A percentile compares a stretch with the other conserved stretches of the same genome.
These are phyloP conservation scores for Melanargia galathea DNA, from an alignment of 2,888 invertebrate species.

Conservation along the genomic window DNA sequence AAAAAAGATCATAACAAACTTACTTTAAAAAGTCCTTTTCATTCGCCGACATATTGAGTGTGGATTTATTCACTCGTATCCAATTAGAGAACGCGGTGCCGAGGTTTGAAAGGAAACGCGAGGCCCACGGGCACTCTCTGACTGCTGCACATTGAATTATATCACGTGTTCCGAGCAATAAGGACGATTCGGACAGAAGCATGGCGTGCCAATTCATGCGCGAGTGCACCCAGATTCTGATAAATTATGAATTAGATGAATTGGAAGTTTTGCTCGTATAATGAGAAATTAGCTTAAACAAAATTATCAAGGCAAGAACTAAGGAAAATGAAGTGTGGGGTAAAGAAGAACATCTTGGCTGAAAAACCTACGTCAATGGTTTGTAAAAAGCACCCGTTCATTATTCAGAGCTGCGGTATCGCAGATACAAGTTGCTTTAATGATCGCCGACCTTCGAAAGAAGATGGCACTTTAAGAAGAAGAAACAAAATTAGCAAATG, in stretches of 20 bases:
- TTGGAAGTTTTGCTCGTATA: background rate
- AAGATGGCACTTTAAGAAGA: no score
- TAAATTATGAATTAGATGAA: constrained; percentile 11
- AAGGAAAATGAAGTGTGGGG: no score
- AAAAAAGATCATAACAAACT: background rate
- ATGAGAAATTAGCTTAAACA: no score
- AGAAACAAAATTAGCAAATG: no score
- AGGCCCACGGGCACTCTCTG: constrained; percentile 66
- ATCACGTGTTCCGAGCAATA: constrained; percentile 62
- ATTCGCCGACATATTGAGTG: constrained; percentile 32
- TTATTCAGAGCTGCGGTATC: no score
- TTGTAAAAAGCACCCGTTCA: no score
- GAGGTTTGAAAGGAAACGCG: constrained; percentile 56
- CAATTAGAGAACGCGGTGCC: constrained; percentile 60
- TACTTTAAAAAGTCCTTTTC: constrained; percentile 50
- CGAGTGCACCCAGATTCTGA: constrained; percentile 69
- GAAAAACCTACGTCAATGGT: no score
- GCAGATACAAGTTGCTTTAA: no score
- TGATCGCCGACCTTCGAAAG: no score
- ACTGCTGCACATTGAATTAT: constrained; percentile 59
- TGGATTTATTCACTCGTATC: constrained; percentile 55
- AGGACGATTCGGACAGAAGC: constrained; percentile 60
- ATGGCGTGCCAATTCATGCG: constrained; percentile 62
- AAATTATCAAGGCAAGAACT: no score
- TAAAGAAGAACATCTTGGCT: no score